Evolutionary conservation across 2,888 invertebrate genomes (phyloP), one percentile per base, ranked within the genome.

Genomic region (Cerceris ruficornis): DNA sequence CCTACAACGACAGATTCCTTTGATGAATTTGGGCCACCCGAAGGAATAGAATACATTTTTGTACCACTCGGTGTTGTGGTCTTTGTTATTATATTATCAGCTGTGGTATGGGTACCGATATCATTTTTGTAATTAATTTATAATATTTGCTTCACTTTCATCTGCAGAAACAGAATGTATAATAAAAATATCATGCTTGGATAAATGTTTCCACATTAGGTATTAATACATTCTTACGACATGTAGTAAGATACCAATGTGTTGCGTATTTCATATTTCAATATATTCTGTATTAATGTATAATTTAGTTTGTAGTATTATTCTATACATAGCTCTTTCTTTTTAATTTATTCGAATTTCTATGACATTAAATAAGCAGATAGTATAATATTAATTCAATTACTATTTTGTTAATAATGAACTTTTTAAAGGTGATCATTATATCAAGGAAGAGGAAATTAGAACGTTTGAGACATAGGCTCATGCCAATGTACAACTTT

Each of bases 401-500:
- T 9, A 15, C 14, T 14, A 6, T 41, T 11, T 60, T 17, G 15
- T 6, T 60, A 60, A 60, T 60, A 57, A 58, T 58, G n/a, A 49
- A 49, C 57, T 60, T 66, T 68, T 86, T 88, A 28, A 79, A 94
- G 94, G 93, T 94, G 43, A 92, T 94, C 80, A 90, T 94, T 65
- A 92, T 94, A 88, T 93, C 94, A 43, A 92, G 93, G 74, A 93
- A 93, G 85, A 92, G 93, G 73, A 93, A 94, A 85, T 88, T 95
- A 83, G 94, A 95, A 80, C 93, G 93, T 78, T 90, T 95, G 50
- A 93, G 95, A 59, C 94, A 95, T 86, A 94, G 95, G 87, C 92
- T 95, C 57, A 94, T 95, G 93, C 95, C 95, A 14, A 91, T 95
- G 85, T 96, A 96, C 88, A 95, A 95, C 84, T 95, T 95, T 91